These are phyloP conservation scores for Ametastegia equiseti DNA, from an alignment of 2,888 invertebrate species.

Conservation along the genomic window DNA sequence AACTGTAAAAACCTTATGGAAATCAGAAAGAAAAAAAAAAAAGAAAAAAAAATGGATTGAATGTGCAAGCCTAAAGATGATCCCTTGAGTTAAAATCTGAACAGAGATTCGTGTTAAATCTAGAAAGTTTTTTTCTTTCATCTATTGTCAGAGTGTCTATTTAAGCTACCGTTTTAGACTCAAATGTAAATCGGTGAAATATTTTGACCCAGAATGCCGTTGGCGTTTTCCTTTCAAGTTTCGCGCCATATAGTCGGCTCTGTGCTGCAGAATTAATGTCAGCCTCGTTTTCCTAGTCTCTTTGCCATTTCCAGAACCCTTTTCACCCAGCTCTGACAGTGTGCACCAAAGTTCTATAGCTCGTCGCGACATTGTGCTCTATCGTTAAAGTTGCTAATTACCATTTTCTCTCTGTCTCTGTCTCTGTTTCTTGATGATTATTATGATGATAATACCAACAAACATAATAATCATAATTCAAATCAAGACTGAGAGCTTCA, in stretches of 20 bases:
- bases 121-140: neutral
- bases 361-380: neutral
- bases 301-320: conserved; percentile 15
- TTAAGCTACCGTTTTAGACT: neutral
- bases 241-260: neutral
- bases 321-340: conserved; percentile 5
- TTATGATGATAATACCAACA: neutral
- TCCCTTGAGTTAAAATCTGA: neutral
- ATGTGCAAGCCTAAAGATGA: too few relatives aligned
- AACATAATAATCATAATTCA: neutral
- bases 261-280: conserved; percentile 41
- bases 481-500: neutral
- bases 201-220: conserved; percentile 12
- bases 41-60: too few relatives aligned
- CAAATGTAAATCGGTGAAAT: conserved; percentile 27
- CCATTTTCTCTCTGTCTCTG: neutral
- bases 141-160: neutral
- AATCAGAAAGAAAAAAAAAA: neutral
- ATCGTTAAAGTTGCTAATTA: neutral
- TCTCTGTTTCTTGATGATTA: too few relatives aligned
- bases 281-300: conserved; percentile 32
- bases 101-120: neutral
- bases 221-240: conserved; percentile 35
- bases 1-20: neutral
- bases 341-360: neutral